Evolutionary conservation across 2,797 vertebrate species (phyloP).

Genomic region (Sebastes nivosus): DNA sequence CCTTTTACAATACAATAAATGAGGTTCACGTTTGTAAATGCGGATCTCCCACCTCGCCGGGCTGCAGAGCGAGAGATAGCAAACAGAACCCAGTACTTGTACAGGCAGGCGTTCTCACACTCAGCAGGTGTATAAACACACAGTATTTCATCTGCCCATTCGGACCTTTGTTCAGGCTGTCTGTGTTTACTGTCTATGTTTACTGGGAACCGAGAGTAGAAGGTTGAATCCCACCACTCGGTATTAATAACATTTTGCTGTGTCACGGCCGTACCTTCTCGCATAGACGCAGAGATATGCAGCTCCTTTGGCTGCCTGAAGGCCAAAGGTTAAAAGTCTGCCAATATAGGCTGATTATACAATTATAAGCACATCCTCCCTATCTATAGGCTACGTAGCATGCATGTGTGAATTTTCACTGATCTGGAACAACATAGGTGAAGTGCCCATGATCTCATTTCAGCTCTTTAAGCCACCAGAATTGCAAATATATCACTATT

Average conservation of each 20-base stretch:
- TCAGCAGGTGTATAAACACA: background rate
- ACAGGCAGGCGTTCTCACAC: background rate
- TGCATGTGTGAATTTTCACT: fast-evolving
- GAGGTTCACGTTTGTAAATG: background rate
- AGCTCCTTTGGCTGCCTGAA: too few relatives aligned
- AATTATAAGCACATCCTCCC: background rate
- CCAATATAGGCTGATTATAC: background rate
- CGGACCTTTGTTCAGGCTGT: background rate
- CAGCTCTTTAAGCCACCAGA: background rate
- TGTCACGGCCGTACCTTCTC: too few relatives aligned
- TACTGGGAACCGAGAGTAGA: background rate
- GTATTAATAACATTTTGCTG: background rate
- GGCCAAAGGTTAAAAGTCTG: too few relatives aligned
- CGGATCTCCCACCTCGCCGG: background rate
- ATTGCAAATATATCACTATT: background rate
- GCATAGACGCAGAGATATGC: too few relatives aligned
- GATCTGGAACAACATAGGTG: background rate
- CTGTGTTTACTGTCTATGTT: background rate
- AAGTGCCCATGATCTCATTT: background rate
- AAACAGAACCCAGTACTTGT: background rate
- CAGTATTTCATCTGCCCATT: background rate
- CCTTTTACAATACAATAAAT: background rate
- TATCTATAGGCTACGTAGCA: too few relatives aligned
- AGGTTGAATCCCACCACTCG: background rate
- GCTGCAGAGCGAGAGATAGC: background rate